phyloP scores from a whole-genome alignment of 2,797 vertebrate species.

The Rhinichthys osculus region DNA sequence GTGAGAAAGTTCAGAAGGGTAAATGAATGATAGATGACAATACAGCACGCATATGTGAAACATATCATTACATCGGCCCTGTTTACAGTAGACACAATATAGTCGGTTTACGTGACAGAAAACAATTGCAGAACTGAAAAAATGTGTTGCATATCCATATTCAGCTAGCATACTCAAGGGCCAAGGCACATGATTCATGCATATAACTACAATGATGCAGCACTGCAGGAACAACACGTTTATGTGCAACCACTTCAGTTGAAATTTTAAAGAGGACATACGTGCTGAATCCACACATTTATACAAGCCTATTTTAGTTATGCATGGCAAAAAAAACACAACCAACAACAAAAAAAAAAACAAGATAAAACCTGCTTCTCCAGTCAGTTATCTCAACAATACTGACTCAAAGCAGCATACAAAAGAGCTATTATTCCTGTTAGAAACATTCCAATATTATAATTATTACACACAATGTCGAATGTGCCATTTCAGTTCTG shows the following conservation, averaged over 20 bases:
- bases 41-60: not conserved
- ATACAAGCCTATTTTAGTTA: not conserved
- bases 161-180: not conserved
- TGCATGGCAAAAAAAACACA: not conserved
- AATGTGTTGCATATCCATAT: not conserved
- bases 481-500: not conserved
- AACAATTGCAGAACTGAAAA: not conserved
- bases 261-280: not conserved
- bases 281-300: constrained; percentile 18
- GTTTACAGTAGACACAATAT: not conserved
- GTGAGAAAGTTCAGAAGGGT: constrained; percentile 16
- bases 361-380: constrained; percentile 18
- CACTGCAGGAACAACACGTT: not conserved
- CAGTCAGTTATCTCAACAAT: not conserved
- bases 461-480: not conserved
- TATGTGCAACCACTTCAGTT: not conserved
- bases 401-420: not conserved
- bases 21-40: not conserved
- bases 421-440: not conserved
- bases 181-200: constrained; percentile 22
- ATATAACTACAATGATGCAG: not conserved
- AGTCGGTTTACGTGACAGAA: not conserved
- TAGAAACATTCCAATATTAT: not conserved
- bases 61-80: constrained; percentile 5
- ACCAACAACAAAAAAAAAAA: too few relatives aligned